Base-by-base conservation (phyloP, 2,888 invertebrate species). In the Physocephala rufipes region DNA sequence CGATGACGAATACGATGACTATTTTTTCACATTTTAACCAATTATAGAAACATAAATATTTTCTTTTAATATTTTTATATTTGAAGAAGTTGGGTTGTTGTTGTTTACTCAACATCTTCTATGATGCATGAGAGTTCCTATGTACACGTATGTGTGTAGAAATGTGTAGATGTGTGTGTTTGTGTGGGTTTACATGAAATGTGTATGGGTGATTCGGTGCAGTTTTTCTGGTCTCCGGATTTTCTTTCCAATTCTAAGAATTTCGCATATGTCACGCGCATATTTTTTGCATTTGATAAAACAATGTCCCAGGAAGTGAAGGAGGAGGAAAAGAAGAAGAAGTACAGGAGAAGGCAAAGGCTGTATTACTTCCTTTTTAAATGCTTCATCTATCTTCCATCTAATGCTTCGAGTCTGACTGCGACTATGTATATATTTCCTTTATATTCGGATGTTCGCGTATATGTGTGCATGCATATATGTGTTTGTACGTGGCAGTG, bases 261-360 rank as follows among this genome's bases (percentile, higher is more conserved):
- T 63, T 73, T 66, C 72, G 47, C 72, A 70, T 70, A 73, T 73
- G 72, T 73, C 72, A 73, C 72, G 72, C 70, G 36, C 70, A 73
- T 73, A 55, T 70, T 70, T 64, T 70, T 64, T 21, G 68, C 61
- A 49, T 61, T 49, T 9, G 36, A 9, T 16, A 51, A 68, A 62
- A 68, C 62, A 68, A 68, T 47, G 59, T 55, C 55, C 51, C 55
- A 36, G 53, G 19, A 55, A 66, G 66, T 7, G 36, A n/a, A n/a
- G n/a, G n/a, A n/a, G n/a, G n/a, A n/a, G n/a, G n/a, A n/a, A n/a
- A n/a, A n/a, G n/a, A n/a, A n/a, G n/a, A n/a, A n/a, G n/a, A n/a
- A n/a, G n/a, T n/a, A n/a, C n/a, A n/a, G n/a, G n/a, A n/a, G n/a
- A n/a, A n/a, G n/a, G n/a, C n/a, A n/a, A n/a, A n/a, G 30, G 51